Evolutionary conservation across 2,797 vertebrate species (phyloP), one percentile per base, ranked within the genome.

Genomic region (Novumbra hubbsi): DNA sequence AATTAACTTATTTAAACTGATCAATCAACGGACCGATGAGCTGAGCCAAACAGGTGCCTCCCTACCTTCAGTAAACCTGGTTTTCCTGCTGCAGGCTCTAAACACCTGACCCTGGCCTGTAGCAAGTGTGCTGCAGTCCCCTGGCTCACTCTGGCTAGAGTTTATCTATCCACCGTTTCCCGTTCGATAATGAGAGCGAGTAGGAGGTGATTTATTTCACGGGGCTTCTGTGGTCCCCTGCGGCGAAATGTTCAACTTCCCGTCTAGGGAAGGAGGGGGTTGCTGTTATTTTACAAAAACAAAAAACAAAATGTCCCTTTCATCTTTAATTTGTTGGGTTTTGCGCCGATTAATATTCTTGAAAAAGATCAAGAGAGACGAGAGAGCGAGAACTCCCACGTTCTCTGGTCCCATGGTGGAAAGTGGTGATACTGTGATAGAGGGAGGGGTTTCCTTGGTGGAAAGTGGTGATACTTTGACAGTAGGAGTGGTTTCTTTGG

Each of bases 271-370:
- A 24, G n/a, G 14, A 48, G 16, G 41, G 19, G 14, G 24, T 4
- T 15, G n/a, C 11, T 15, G 34, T 2, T 15, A 5, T 48, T 45
- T 24, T n/a, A 34, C 21, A n/a, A 28, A 65, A 21, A 41, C 16
- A 41, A 11, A 19, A 74, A 78, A 78, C 67, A 76, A 82, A 82
- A 79, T n/a, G 41, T 66, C 45, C 21, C 76, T 77, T 77, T 80
- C 71, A 80, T 73, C 78, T 75, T 57, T 41, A 68, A 80, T 60
- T 48, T 55, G 70, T 41, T 24, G 15, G 19, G 65, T 76, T 72
- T 55, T 48, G 32, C 65, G 72, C 49, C 50, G 48, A 75, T 75
- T 72, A 73, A 69, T 80, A 74, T 63, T 57, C 55, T 69, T 73
- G 28, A 62, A 69, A 48, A 67, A 24, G 45, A 38, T 19, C n/a